Base-by-base conservation (phyloP, 2,888 invertebrate species). In the Deilephila porcellus region DNA sequence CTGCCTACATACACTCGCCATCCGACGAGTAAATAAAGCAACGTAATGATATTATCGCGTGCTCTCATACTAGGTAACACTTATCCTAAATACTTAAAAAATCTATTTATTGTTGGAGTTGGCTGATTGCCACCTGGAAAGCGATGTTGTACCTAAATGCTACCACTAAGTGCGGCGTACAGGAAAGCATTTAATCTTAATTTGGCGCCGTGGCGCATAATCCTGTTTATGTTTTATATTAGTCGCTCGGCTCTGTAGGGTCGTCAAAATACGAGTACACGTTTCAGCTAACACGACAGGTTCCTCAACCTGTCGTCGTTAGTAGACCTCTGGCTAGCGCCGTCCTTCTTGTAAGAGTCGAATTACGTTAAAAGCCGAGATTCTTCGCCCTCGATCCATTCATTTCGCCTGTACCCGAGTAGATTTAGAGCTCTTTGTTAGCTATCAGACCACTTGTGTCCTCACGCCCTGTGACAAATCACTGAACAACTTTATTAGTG, bases 351-450 rank as follows among this genome's bases (percentile, higher is more conserved):
- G 71, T 80, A 74, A 76, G 74, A 76, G 71, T 25, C 45, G 75
- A 77, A 77, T 78, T 77, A 83, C 80, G 79, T 82, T 81, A 79
- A 84, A 80, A 79, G 81, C 81, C 76, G 80, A 83, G 81, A 81
- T 84, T 82, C 80, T 81, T 83, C 79, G 76, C 64, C 72, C 71
- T 77, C 76, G 79, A 81, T 83, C 80, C 81, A 81, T 85, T 87
- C 81, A 85, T 83, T 83, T 81, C 78, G 83, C 75, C 80, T 79
- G 80, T 78, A 80, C 79, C 78, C 74, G 81, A 82, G 85, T 85
- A 80, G 83, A 82, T 87, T 82, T 81, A 74, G 76, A 82, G 81
- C 80, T 80, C 83, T 85, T 84, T 83, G 83, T 85, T 83, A 81
- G 81, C 77, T 83, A 84, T 83, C 82, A 80, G 80, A 77, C 75